Evolutionary conservation across 2,113 vertebrate species (phyloP), one percentile per base, ranked within the genome.

Genomic region (Ochotona curzoniae): DNA sequence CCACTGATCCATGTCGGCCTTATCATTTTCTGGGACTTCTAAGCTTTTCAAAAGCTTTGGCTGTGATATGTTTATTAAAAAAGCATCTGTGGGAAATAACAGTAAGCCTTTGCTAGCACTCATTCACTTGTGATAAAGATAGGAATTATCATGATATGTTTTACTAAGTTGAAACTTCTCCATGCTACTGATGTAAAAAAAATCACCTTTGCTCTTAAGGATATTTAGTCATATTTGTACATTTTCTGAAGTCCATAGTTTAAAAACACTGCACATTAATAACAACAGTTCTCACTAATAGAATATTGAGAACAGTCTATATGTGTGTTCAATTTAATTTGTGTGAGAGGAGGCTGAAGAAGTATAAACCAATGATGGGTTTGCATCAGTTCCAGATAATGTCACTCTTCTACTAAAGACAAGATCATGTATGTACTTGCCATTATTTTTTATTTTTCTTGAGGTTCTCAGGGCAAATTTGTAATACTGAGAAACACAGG

Each of bases 111-210:
- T 71, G 12, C 25, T 91, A 8, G 2, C 18, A 28, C 35, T 18
- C 23, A 80, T 63, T 91, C 63, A 7, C 79, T 73, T 92, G 12
- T 28, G 38, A 66, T 32, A 70, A 38, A 67, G 79, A n/a, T 63
- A 73, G 64, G 76, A 75, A 83, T 80, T 11, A 67, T 51, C 44
- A 38, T 44, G n/a, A 57, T 61, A 57, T 61, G 9, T 44, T 75
- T 95, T 87, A 54, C 54, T 76, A 89, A 83, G 60, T 12, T 18
- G 5, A 94, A 95, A 79, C 71, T 78, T 54, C 30, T 84, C 14
- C 20, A 73, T 61, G 7, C 67, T 3, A 30, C 25, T 79, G 64
- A 38, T 8, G 17, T 67, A 47, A 23, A 57, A 35, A 15, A 74
- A 67, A 54, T 66, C 76, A 47, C 21, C 44, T 94, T 38, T 87